phyloP scores from a whole-genome alignment of 2,113 vertebrate species.

The Columba livia region DNA sequence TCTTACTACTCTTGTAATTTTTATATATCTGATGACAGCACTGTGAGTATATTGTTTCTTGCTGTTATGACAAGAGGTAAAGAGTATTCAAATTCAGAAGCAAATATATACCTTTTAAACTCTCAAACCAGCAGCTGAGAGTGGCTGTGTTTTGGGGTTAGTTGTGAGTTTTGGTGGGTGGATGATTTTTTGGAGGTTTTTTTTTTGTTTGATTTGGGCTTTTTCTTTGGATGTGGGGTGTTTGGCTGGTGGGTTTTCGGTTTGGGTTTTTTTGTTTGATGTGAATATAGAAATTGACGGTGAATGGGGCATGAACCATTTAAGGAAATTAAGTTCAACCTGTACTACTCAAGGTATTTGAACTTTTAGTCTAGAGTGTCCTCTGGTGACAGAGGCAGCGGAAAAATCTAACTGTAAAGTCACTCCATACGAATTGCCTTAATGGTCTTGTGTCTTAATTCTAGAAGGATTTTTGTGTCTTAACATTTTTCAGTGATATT shows the following conservation, averaged over 20 bases:
- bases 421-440: neutral
- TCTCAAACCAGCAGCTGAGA: neutral
- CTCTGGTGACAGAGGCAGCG: neutral
- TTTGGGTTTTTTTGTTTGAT: neutral
- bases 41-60: neutral
- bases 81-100: neutral
- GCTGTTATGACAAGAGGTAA: neutral
- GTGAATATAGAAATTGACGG: neutral
- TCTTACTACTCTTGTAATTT: neutral
- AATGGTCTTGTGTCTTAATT: neutral
- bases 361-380: neutral
- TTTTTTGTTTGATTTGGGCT: neutral
- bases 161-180: neutral
- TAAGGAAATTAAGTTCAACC: neutral
- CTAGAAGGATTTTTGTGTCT: neutral
- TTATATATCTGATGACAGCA: neutral
- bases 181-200: neutral
- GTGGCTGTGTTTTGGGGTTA: accelerated
- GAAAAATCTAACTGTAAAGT: neutral
- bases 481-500: neutral
- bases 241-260: neutral
- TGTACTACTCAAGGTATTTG: neutral
- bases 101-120: neutral
- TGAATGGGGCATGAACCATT: neutral
- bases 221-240: neutral